Evolutionary conservation across 2,797 vertebrate species (phyloP), one percentile per base, ranked within the genome.

Genomic region (Clarias pachynema): DNA sequence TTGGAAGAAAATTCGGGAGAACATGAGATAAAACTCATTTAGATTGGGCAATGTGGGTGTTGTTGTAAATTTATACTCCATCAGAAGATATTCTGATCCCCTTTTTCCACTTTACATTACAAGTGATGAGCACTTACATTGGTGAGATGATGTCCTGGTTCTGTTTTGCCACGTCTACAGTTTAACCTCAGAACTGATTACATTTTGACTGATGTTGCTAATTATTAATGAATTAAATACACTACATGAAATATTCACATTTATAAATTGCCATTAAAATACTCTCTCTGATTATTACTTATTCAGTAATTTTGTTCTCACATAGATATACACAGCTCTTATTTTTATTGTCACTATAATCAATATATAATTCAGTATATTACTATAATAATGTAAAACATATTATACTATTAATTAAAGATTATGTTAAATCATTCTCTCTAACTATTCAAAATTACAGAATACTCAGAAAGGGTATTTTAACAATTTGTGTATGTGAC

Each of bases 61-160:
- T 59, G 18, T 26, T 34, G 4, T 34, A 4, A 20, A 65, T 74
- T 24, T 37, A 60, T 44, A 29, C 15, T 68, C 15, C 8, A 78
- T 5, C 22, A 77, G 15, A 77, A 31, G 26, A n/a, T 9, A 53
- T 53, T 75, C 5, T 16, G 5, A 22, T 69, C 6, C 31, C 59
- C 62, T 31, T 16, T 57, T 84, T 75, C 26, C 68, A 10, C 15
- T 22, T 4, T 84, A 49, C 3, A 84, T 78, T 77, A 37, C n/a
- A 16, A 68, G 15, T 29, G 22, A 26, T 84, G 59, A 69, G 49
- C 9, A n/a, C 53, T 72, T 4, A 57, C 29, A 18, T 31, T 59
- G 24, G 53, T 82, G 49, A 78, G 24, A 49, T 4, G 63, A 69
- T 40, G 63, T 78, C 63, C 62, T 40, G n/a, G 24, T 15, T 24